phyloP scores from a whole-genome alignment of 2,888 invertebrate species.

The Melieria omissa region DNA sequence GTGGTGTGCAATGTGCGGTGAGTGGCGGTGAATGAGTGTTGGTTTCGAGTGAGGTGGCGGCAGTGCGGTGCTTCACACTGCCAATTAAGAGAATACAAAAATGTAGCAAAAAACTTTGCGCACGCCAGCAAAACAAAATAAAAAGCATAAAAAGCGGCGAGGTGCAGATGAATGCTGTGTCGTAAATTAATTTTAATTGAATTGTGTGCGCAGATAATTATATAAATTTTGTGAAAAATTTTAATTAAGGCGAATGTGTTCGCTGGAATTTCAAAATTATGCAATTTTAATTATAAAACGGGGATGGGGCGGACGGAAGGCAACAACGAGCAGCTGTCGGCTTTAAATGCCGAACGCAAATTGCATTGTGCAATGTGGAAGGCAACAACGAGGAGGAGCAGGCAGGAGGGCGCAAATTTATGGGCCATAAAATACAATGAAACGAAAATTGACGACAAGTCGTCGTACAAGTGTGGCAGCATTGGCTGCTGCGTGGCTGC shows the following conservation, averaged over 20 bases:
- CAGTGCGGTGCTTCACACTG: not conserved
- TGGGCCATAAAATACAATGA: no score
- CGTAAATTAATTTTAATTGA: constrained; percentile 43
- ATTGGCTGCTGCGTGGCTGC: no score
- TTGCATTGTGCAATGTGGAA: no score
- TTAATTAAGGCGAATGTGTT: constrained; percentile 21
- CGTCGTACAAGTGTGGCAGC: no score
- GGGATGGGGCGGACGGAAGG: not conserved
- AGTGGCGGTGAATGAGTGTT: not conserved
- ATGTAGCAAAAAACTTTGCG: no score
- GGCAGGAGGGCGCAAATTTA: no score
- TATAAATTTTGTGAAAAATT: constrained; percentile 29
- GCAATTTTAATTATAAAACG: constrained; percentile 1
- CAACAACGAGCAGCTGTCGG: not conserved
- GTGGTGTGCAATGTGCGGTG: not conserved
- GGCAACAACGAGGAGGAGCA: no score
- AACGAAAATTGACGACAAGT: no score
- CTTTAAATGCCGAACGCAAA: no score
- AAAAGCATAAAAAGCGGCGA: no score
- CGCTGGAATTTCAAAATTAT: constrained; percentile 18
- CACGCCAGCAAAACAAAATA: no score
- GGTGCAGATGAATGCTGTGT: constrained; percentile 17
- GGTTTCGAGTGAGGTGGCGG: not conserved
- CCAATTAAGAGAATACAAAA: not conserved
- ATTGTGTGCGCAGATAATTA: constrained; percentile 37